Conservation (phyloP, 92 coral and sea anemone genomes). For the Umimayanthus kanabou region DNA sequence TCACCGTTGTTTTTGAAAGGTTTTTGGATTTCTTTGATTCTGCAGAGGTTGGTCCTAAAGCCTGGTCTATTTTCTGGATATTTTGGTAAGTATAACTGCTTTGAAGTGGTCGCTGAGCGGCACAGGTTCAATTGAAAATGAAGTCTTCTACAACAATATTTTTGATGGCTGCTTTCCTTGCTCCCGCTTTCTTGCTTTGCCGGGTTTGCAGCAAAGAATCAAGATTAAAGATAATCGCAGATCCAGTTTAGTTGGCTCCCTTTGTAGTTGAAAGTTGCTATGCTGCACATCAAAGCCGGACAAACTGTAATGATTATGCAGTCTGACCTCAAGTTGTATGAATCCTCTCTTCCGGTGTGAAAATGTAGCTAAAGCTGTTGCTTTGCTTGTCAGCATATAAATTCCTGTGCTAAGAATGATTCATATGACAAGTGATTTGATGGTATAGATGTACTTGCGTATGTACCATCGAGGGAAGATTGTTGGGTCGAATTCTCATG, state of each 20-base stretch:
- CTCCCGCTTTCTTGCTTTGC: not conserved
- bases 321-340: constrained; percentile 1
- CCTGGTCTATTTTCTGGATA: constrained; percentile 6
- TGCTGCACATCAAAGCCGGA: not conserved
- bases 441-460: not conserved
- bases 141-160: not conserved
- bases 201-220: not conserved
- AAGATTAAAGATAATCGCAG: not conserved
- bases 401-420: not conserved
- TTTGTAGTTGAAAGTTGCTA: not conserved
- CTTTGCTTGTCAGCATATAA: constrained; percentile 15
- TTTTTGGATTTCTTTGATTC: not conserved
- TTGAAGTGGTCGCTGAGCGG: constrained; percentile 14
- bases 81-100: constrained; percentile 23
- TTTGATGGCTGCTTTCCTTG: constrained; percentile 8
- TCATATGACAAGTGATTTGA: not conserved
- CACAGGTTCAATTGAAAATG: constrained; percentile 27
- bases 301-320: constrained; percentile 29
- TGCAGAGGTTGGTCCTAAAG: constrained; percentile 1
- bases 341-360: constrained; percentile 37
- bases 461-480: not conserved
- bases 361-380: not conserved
- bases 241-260: not conserved
- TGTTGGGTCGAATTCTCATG: not conserved
- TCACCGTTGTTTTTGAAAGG: constrained; percentile 25